Percentiles rank a stretch among this genome's conserved stretches.
These are phyloP conservation scores for Lagocephalus sceleratus DNA, from an alignment of 2,797 vertebrate genomes.

Conservation along the genomic window DNA sequence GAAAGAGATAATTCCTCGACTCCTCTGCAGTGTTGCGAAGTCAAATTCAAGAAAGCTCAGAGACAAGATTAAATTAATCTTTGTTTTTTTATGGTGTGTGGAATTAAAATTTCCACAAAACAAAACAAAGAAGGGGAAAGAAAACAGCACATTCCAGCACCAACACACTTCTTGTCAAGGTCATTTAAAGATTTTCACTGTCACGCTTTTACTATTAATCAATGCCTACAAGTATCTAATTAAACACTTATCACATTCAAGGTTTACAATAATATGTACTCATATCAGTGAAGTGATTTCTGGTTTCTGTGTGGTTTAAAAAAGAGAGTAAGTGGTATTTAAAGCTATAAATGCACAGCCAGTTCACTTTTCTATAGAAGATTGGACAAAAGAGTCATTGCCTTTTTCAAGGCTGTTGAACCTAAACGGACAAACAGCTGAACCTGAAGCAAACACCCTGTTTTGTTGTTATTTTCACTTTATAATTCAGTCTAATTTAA, in stretches of 20 bases:
- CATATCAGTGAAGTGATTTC: too few relatives aligned
- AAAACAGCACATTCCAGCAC: conserved; percentile 1
- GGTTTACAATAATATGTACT: neutral
- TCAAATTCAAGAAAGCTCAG: conserved; percentile 27
- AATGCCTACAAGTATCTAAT: conserved; percentile 20
- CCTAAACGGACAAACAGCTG: too few relatives aligned
- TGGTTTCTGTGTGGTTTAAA: too few relatives aligned
- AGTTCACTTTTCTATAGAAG: too few relatives aligned
- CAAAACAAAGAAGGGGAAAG: conserved; percentile 1
- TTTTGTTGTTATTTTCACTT: too few relatives aligned
- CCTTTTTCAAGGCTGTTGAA: too few relatives aligned
- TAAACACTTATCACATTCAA: conserved; percentile 19
- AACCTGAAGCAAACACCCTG: too few relatives aligned
- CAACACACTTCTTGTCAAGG: conserved; percentile 26
- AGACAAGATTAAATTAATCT: conserved; percentile 33
- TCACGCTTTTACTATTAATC: conserved; percentile 25
- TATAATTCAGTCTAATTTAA: too few relatives aligned
- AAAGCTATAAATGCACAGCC: too few relatives aligned
- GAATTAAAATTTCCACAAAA: conserved; percentile 16
- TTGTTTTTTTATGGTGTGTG: conserved; percentile 23
- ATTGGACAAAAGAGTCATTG: too few relatives aligned
- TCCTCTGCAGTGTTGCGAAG: conserved; percentile 28
- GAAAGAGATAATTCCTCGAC: conserved; percentile 48
- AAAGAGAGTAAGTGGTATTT: too few relatives aligned
- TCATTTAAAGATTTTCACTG: conserved; percentile 23